Base-by-base conservation (phyloP, 2,797 vertebrate species). In the Presbytis comata region DNA sequence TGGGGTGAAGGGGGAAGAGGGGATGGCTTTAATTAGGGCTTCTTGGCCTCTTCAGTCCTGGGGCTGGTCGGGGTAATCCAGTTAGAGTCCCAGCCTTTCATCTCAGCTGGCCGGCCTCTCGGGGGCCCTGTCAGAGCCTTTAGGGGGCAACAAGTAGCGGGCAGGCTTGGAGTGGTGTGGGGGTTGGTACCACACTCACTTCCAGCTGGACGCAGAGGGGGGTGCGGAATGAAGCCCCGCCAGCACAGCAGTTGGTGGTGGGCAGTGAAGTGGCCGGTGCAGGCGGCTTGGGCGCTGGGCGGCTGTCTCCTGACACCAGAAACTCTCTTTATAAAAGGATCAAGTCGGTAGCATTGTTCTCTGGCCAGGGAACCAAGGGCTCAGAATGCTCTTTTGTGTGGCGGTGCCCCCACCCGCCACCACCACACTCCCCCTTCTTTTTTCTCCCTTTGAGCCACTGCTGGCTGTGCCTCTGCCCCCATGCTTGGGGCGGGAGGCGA, bases 331-430 rank as follows among this genome's bases (percentile, higher is more conserved):
- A 99, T 99, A 99, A 99, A 99, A 99, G 99, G 98, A 99, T 99
- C 98, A 99, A 99, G 98, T 99, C 99, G 95, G 98, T 98, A 98
- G 98, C 98, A 99, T 99, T 99, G 98, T 99, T 99, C 98, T 98
- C 97, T 97, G 94, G 99, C 98, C 99, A 99, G 99, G 99, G 99
- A 99, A 99, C 99, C 99, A 99, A 99, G 98, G 98, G 99, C 99
- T 99, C 99, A 99, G 99, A 99, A 99, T 99, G 99, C 99, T 99
- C 99, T 99, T 99, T 99, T 99, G 99, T 99, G 99, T 99, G 98
- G 98, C 98, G 99, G 99, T 98, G 98, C 98, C 97, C 96, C 95
- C 95, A 50, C 48, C 83, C 86, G 17, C 75, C 57, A 28, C 72
- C 48, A 30, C 16, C 50, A 74, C 84, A 53, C 81, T 96, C 96